Percentiles rank a stretch among this genome's conserved stretches.
Evolutionary conservation across 2,888 invertebrate genomes (phyloP).

Genomic region (Chirona hameri): DNA sequence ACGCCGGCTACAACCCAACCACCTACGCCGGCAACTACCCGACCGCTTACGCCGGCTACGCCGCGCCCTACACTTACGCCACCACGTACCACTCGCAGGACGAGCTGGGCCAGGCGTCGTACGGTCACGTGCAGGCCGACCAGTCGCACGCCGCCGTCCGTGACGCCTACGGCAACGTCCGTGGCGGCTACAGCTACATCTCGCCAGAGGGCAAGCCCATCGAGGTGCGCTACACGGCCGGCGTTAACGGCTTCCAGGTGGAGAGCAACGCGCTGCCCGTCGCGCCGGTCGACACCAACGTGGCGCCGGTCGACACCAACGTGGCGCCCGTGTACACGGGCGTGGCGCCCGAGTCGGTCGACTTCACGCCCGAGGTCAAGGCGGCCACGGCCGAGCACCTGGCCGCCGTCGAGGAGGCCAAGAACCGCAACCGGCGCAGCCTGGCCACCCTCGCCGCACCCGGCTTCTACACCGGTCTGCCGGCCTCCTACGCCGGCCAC

Average conservation of each 20-base stretch:
- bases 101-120: constrained; percentile 38
- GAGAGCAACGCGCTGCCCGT: constrained; percentile 46
- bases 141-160: constrained; percentile 41
- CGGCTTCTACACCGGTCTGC: constrained; percentile 41
- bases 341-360: constrained; percentile 5
- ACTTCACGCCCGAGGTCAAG: constrained; percentile 29
- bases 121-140: constrained; percentile 38
- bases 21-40: constrained; percentile 30
- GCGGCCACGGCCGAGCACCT: constrained; percentile 43
- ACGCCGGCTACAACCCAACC: constrained; percentile 32
- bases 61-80: constrained; percentile 40
- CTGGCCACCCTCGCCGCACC: background rate
- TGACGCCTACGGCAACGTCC: constrained; percentile 49
- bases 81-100: constrained; percentile 42
- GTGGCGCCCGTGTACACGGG: constrained; percentile 7
- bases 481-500: constrained; percentile 45
- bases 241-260: constrained; percentile 49
- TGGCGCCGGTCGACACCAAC: background rate
- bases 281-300: constrained; percentile 38
- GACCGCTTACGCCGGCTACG: constrained; percentile 26
- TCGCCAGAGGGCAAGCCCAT: constrained; percentile 49
- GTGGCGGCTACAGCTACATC: constrained; percentile 51
- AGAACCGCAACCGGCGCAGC: background rate
- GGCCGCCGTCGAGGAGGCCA: constrained; percentile 46
- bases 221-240: constrained; percentile 50